Evolutionary conservation across 2,888 invertebrate species (phyloP).

Genomic region (Anoplius nigerrimus): DNA sequence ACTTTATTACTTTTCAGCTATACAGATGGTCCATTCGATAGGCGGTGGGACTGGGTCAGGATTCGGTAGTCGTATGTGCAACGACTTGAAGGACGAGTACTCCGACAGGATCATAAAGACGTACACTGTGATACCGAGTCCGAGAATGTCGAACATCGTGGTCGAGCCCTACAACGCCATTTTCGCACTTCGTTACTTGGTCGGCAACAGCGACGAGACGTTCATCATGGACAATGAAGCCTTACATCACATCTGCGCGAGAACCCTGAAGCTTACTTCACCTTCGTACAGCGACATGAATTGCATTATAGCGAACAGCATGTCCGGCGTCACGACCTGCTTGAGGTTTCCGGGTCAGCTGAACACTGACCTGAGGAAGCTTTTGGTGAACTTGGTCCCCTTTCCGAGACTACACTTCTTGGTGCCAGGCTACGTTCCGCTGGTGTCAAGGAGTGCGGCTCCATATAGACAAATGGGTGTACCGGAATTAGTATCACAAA

Average conservation of each 20-base stretch:
- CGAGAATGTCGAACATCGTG: constrained; percentile 90
- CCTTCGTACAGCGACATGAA: constrained; percentile 95
- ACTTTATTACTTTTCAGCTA: constrained; percentile 74
- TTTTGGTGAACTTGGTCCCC: constrained; percentile 95
- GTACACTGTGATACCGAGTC: constrained; percentile 84
- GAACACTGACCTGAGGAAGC: constrained; percentile 92
- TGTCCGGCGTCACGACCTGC: constrained; percentile 47
- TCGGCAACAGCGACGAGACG: constrained; percentile 92
- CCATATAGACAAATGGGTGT: constrained; percentile 77
- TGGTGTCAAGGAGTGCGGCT: constrained; percentile 81
- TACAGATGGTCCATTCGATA: constrained; percentile 89
- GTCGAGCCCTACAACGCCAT: constrained; percentile 95
- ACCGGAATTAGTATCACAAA: constrained; percentile 85
- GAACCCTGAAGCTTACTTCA: constrained; percentile 88
- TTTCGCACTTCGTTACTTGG: constrained; percentile 88
- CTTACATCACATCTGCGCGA: constrained; percentile 92
- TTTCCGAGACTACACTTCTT: constrained; percentile 93
- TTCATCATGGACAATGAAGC: constrained; percentile 94
- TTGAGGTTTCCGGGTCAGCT: constrained; percentile 89
- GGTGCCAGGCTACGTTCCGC: constrained; percentile 87
- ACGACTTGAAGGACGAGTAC: constrained; percentile 90
- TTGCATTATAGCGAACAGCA: constrained; percentile 83
- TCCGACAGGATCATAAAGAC: constrained; percentile 86
- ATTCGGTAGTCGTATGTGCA: constrained; percentile 86
- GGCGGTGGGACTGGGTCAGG: constrained; percentile 87